Evolutionary conservation across 2,888 invertebrate species (phyloP).

Genomic region (Syrista parreyssii): DNA sequence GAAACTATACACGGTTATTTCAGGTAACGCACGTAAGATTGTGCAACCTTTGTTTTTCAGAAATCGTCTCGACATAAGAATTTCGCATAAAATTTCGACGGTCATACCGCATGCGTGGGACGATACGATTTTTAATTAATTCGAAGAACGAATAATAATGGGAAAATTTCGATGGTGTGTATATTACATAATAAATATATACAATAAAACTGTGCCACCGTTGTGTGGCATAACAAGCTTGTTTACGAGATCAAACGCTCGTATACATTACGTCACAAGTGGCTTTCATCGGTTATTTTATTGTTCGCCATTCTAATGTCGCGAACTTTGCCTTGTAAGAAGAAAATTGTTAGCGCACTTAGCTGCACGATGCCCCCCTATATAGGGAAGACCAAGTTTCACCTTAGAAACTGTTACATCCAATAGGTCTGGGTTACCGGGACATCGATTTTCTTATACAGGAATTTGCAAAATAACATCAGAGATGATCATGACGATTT

Average conservation of each 20-base stretch:
- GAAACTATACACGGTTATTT: too few species aligned
- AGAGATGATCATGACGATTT: not conserved
- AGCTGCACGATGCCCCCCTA: too few species aligned
- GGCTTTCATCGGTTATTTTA: slow-evolving; percentile 2
- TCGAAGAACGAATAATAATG: too few species aligned
- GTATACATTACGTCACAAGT: slow-evolving; percentile 17
- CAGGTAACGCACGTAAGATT: too few species aligned
- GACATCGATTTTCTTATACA: slow-evolving; percentile 52
- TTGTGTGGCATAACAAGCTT: not conserved
- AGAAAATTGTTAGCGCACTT: not conserved
- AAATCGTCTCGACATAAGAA: too few species aligned
- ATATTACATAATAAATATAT: too few species aligned
- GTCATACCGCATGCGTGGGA: too few species aligned
- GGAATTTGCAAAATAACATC: not conserved
- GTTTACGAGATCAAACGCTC: slow-evolving; percentile 10
- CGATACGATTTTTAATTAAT: too few species aligned
- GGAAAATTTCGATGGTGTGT: too few species aligned
- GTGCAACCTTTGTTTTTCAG: too few species aligned
- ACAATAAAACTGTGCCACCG: too few species aligned
- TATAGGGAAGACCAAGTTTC: slow-evolving; percentile 22
- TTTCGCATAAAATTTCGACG: too few species aligned
- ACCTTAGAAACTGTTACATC: slow-evolving; percentile 49
- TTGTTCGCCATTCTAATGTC: slow-evolving; percentile 4
- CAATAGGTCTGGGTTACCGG: slow-evolving; percentile 58
- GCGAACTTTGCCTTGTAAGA: slow-evolving; percentile 7